phyloP scores from a whole-genome alignment of 2,113 vertebrate species.

The Osmerus eperlanus region DNA sequence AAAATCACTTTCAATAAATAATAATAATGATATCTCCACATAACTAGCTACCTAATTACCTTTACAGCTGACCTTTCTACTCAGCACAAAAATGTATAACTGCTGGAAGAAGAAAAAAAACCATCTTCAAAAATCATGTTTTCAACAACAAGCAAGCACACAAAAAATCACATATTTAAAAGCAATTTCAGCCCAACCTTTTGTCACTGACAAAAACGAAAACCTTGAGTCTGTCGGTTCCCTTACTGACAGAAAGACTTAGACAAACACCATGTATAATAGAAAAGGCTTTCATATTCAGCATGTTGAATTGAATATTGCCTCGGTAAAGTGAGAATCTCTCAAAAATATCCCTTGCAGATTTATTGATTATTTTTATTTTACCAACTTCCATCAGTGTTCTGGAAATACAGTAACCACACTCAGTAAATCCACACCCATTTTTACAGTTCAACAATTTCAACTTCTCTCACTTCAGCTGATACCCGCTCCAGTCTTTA shows the following conservation, averaged over 20 bases:
- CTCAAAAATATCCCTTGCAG: not conserved
- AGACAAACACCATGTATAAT: constrained; percentile 55
- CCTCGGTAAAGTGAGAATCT: not conserved
- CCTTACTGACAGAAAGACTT: constrained; percentile 38
- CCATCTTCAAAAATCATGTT: not conserved
- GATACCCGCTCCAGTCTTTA: too few relatives aligned
- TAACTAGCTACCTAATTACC: too few relatives aligned
- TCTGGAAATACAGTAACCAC: not conserved
- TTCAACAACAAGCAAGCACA: constrained; percentile 42
- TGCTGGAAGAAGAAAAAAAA: not conserved
- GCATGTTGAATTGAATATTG: constrained; percentile 4
- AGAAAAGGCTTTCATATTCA: constrained; percentile 54
- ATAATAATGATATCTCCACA: too few relatives aligned
- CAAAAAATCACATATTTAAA: constrained; percentile 51
- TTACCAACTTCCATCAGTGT: not conserved
- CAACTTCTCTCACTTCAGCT: too few relatives aligned
- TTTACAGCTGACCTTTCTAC: constrained; percentile 37
- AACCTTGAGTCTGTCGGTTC: constrained; percentile 55
- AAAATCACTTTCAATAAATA: too few relatives aligned
- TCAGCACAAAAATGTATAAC: constrained; percentile 28
- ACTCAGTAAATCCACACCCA: too few relatives aligned
- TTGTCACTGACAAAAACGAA: constrained; percentile 48
- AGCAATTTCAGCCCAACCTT: constrained; percentile 48
- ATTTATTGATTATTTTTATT: constrained; percentile 6
- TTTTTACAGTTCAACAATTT: too few relatives aligned